Conservation (phyloP, 1,140 invertebrate species). For the Drosophila fuyamai region DNA sequence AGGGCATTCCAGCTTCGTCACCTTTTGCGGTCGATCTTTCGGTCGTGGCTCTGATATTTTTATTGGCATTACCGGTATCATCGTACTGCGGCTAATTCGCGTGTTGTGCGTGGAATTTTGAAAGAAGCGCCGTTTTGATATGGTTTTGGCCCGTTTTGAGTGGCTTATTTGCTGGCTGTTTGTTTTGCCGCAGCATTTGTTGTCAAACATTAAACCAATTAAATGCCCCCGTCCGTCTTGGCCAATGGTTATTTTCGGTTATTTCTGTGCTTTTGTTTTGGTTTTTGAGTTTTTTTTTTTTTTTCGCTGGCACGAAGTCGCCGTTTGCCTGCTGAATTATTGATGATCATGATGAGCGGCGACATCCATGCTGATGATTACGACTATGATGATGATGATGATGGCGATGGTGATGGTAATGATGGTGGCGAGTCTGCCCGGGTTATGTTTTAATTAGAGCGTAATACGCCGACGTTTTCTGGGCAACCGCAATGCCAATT, state of each 20-base stretch:
- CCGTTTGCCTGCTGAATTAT: constrained; percentile 43
- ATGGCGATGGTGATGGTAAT: constrained; percentile 5
- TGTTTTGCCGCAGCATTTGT: background rate
- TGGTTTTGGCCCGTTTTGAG: constrained; percentile 16
- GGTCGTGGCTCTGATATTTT: background rate
- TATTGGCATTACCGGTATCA: constrained; percentile 6
- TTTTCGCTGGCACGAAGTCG: constrained; percentile 13
- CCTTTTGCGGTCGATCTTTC: constrained; percentile 16
- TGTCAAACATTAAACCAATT: constrained; percentile 52
- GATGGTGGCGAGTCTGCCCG: constrained; percentile 3
- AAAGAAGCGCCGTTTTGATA: constrained; percentile 33
- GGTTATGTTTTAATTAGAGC: constrained; percentile 70
- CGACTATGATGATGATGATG: constrained; percentile 3
- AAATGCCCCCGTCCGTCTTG: constrained; percentile 14
- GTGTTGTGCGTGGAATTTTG: constrained; percentile 39
- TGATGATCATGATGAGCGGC: constrained; percentile 45
- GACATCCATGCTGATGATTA: constrained; percentile 14
- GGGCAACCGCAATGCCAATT: constrained; percentile 36
- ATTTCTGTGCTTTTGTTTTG: constrained; percentile 14
- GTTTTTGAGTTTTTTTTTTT: constrained; percentile 1
- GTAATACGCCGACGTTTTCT: constrained; percentile 26
- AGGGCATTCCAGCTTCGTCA: constrained; percentile 33
- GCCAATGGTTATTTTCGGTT: background rate
- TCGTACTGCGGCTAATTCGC: constrained; percentile 29
- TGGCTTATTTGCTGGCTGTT: constrained; percentile 35